Base-by-base conservation (phyloP, 2,888 invertebrate species). In the Chironomus tentans region DNA sequence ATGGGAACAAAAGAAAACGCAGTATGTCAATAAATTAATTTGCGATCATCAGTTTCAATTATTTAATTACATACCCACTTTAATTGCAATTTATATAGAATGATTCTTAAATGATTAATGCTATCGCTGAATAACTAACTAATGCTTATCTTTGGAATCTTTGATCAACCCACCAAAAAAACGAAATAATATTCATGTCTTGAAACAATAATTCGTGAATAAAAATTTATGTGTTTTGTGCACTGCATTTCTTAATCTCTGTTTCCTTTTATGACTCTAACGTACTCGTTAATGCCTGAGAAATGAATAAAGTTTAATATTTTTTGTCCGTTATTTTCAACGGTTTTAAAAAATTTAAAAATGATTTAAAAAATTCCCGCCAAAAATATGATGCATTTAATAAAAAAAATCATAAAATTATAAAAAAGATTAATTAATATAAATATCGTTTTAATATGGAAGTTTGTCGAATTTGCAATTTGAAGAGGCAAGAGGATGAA, bases 1-100 rank as follows among this genome's bases (percentile, higher is more conserved):
- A 61, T 46, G 50, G 15, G 50, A 48, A 21, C 13, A 13, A 56
- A 73, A 62, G 72, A 61, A 73, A n/a, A 24, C 50, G 48, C 38
- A 38, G 48, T 18, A 70, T 46, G 46, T 61, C 72, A 28, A 62
- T 61, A 71, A 73, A 38, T 73, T 73, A 62, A 61, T 61, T 73
- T 73, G 56, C 28, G 62, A 24, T 38, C 28, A 65, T 65, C 65
- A 24, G 65, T 65, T 62, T 38, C 72, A 73, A 73, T 73, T 73
- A 73, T 73, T 73, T 73, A 73, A 73, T 73, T 73, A 73, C 46
- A 73, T 21, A 7, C 15, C 24, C 24, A 13, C 24, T 65, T 22
- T 65, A 65, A 65, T 65, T 65, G 21, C 21, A 65, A 65, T 65
- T 65, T 65, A 65, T 65, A 65, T n/a, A 65, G 24, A 24, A 24